phyloP scores from a whole-genome alignment of 2,113 vertebrate species.

The Coptodon rendalli region DNA sequence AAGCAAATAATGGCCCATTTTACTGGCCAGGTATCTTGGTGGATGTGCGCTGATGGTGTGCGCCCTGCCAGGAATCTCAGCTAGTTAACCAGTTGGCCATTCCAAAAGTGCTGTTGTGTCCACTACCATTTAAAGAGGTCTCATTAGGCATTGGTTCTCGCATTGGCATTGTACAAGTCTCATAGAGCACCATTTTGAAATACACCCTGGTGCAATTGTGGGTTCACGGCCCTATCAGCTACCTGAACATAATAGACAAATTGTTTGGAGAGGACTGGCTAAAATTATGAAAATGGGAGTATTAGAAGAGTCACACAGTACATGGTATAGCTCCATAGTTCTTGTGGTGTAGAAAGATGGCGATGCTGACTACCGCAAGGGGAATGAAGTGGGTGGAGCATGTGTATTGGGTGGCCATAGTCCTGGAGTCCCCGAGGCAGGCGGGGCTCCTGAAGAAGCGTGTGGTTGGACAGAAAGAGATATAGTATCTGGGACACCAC shows the following conservation, averaged over 20 bases:
- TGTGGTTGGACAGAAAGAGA: background rate
- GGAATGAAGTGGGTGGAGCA: background rate
- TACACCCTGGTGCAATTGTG: background rate
- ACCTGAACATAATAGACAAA: background rate
- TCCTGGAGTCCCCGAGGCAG: background rate
- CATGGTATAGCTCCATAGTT: background rate
- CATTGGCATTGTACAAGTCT: background rate
- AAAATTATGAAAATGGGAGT: background rate
- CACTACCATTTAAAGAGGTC: background rate
- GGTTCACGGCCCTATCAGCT: background rate
- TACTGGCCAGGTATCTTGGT: background rate
- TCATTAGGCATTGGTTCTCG: background rate
- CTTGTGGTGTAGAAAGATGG: background rate
- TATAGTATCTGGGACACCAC: background rate
- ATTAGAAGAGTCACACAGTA: background rate
- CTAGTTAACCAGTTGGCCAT: background rate
- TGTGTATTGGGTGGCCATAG: background rate
- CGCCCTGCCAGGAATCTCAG: background rate
- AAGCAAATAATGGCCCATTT: background rate
- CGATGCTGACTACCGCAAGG: background rate
- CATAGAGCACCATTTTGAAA: background rate
- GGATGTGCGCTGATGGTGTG: background rate
- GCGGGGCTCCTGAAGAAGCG: background rate
- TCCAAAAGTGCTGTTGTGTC: background rate
- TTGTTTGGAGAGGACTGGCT: background rate